Conservation (phyloP, 1,140 invertebrate genomes). For the Aphaenogaster rudis region DNA sequence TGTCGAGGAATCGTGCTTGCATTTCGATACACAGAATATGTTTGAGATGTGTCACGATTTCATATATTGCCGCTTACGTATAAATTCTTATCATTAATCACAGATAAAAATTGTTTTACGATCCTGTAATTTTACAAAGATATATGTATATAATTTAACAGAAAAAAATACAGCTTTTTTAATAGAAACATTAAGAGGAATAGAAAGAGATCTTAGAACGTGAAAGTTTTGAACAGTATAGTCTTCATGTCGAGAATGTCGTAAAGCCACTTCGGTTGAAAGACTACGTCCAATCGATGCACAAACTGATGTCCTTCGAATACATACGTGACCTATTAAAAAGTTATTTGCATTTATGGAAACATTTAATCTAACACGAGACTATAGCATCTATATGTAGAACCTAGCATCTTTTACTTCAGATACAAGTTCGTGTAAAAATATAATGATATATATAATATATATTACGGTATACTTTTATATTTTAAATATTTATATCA, state of each 20-base stretch:
- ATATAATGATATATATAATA: background rate
- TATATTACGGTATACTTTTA: background rate
- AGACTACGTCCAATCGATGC: slow-evolving; percentile 67
- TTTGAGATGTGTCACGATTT: background rate
- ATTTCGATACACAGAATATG: background rate
- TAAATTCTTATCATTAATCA: slow-evolving; percentile 16
- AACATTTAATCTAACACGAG: background rate
- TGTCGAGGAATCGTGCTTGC: background rate
- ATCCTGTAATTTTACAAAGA: background rate
- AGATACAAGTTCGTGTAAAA: background rate
- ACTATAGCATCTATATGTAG: background rate
- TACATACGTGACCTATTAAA: slow-evolving; percentile 73
- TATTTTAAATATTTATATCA: slow-evolving; percentile 48
- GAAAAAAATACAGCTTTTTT: background rate
- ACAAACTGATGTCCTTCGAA: slow-evolving; percentile 76
- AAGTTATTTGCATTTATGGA: background rate
- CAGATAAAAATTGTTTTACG: background rate
- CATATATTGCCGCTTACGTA: background rate
- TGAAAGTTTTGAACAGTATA: slow-evolving; percentile 71
- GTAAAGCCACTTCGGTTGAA: slow-evolving; percentile 78
- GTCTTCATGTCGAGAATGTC: slow-evolving; percentile 77
- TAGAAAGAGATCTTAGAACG: slow-evolving; percentile 47
- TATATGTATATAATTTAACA: background rate
- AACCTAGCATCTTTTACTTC: slow-evolving; percentile 2
- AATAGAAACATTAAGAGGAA: background rate